Conservation (phyloP, 2,888 invertebrate species). For the Teleiodes luculella region DNA sequence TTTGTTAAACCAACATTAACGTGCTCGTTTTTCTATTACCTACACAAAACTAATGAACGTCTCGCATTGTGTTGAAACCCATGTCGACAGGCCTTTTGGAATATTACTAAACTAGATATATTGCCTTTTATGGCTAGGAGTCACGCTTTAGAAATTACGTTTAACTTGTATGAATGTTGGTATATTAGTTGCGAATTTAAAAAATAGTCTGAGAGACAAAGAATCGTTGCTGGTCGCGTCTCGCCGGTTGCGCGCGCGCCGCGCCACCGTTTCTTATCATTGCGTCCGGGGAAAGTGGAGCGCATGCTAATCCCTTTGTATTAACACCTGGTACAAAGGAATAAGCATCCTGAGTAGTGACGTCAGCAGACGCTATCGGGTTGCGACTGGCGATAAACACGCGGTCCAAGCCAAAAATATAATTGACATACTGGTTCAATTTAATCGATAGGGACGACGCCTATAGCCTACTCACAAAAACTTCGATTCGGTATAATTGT, state of each 20-base stretch:
- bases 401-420: not conserved
- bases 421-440: not conserved
- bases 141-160: conserved; percentile 1
- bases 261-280: not conserved
- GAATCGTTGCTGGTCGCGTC: conserved; percentile 34
- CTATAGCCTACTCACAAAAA: too few relatives aligned
- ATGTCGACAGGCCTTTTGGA: not conserved
- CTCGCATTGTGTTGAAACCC: not conserved
- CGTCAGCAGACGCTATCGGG: not conserved
- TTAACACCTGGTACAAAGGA: conserved; percentile 35
- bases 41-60: not conserved
- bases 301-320: conserved; percentile 55
- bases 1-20: not conserved
- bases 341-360: conserved; percentile 18
- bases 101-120: not conserved
- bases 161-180: conserved; percentile 1
- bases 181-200: conserved; percentile 1
- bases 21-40: not conserved
- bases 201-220: conserved; percentile 38
- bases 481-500: too few relatives aligned
- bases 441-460: too few relatives aligned
- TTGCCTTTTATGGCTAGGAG: too few relatives aligned
- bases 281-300: conserved; percentile 54
- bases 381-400: too few relatives aligned
- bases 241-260: conserved; percentile 27